Conservation (phyloP, 2,797 vertebrate species). For the Gadopsis marmoratus region DNA sequence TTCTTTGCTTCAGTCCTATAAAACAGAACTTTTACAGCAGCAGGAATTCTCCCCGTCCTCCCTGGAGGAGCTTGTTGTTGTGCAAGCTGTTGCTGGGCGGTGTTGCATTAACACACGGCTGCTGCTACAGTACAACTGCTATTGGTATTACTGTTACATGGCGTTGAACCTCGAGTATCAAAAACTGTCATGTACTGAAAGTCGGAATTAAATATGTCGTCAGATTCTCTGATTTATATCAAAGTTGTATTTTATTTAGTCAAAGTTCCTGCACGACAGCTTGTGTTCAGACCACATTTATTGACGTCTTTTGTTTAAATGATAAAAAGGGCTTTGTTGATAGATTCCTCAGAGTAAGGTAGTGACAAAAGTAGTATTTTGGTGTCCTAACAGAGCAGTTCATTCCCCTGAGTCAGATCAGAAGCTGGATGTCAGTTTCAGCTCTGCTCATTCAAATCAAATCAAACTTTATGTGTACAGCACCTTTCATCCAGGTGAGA, state of each 20-base stretch:
- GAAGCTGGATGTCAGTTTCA: too few species aligned
- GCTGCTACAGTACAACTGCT: background rate
- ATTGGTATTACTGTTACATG: background rate
- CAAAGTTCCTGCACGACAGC: background rate
- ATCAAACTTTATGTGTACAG: too few species aligned
- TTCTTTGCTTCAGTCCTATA: slow-evolving; percentile 5
- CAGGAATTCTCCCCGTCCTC: slow-evolving; percentile 8
- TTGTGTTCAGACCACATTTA: too few species aligned
- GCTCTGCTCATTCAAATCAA: too few species aligned
- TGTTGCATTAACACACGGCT: slow-evolving; percentile 52
- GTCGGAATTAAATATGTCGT: background rate
- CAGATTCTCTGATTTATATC: background rate
- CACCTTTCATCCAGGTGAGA: too few species aligned
- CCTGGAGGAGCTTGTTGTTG: slow-evolving; percentile 55
- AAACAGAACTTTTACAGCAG: slow-evolving; percentile 13
- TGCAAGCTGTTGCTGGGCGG: slow-evolving; percentile 71
- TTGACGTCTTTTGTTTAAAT: too few species aligned
- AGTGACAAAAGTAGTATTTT: too few species aligned
- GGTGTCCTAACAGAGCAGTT: too few species aligned
- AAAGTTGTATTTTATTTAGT: background rate
- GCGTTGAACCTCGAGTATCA: background rate
- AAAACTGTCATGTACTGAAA: background rate
- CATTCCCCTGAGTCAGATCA: too few species aligned
- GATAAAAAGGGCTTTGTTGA: background rate
- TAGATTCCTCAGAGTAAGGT: too few species aligned